Evolutionary conservation across 2,113 vertebrate species (phyloP), one percentile per base, ranked within the genome.

Genomic region (Eleginops maclovinus): DNA sequence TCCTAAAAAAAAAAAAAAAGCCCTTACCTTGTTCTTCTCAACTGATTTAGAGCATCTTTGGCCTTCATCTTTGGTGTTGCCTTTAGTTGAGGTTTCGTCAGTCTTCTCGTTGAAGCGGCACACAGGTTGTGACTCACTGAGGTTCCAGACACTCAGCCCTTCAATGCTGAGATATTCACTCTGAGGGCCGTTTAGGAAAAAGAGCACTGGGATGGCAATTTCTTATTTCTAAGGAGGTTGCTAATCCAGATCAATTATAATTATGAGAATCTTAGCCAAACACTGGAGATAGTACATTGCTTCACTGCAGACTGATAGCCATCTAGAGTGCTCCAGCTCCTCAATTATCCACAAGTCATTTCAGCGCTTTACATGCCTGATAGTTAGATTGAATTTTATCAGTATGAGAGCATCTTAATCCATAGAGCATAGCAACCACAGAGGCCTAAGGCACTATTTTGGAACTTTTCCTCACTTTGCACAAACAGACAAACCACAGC

Each of bases 301-400:
- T 85, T 86, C 67, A 82, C 36, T 22, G 43, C 26, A 40, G 56
- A 13, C 79, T 61, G 91, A 92, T 93, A 86, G 44, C 19, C 62
- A 91, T 91, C 88, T 90, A 82, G 75, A 89, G 82, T 72, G 49
- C 63, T 51, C 61, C 17, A 24, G 50, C 36, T 49, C 50, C 22
- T 84, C 85, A 79, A 84, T 81, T 86, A 79, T 78, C 85, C 77
- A 81, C 51, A 79, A 72, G 49, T 79, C 74, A 58, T 75, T 71
- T 53, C 77, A 79, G 75, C 67, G 62, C 56, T 82, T 69, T 65
- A 79, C 89, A 82, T 79, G 36, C 44, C 66, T 54, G 65, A 65
- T 44, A 19, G 58, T 61, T 58, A 61, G 44, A 73, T n/a, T 5
- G 19, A 58, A 26, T 59, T 77, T 87, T 87, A 88, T 89, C 87